phyloP scores from a whole-genome alignment of 2,888 invertebrate species.

The Leptopilina syphax region DNA sequence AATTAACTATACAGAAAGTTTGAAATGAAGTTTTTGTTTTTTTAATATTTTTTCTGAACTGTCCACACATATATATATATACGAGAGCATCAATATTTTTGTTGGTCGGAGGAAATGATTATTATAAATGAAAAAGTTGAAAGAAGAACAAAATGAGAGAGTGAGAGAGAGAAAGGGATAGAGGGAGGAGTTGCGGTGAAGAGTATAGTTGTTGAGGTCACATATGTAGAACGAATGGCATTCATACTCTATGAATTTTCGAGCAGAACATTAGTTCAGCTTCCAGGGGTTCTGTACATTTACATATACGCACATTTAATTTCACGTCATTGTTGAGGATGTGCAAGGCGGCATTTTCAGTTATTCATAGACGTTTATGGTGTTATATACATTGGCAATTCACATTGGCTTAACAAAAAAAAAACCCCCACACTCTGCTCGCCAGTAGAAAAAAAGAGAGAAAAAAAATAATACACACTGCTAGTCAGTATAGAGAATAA shows the following conservation, averaged over 20 bases:
- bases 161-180: background rate
- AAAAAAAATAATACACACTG: too few relatives aligned
- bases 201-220: background rate
- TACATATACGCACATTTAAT: conserved; percentile 46
- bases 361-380: conserved; percentile 50
- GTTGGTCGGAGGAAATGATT: background rate
- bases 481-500: too few relatives aligned
- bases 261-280: conserved; percentile 50
- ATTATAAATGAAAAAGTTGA: conserved; percentile 12
- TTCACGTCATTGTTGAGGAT: conserved; percentile 22
- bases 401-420: background rate
- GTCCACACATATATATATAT: too few relatives aligned
- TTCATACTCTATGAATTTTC: conserved; percentile 53
- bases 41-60: background rate
- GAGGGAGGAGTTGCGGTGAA: background rate
- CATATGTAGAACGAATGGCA: conserved; percentile 33
- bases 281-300: conserved; percentile 27
- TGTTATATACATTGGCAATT: background rate
- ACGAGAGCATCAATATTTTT: too few relatives aligned
- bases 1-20: background rate
- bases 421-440: background rate
- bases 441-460: too few relatives aligned
- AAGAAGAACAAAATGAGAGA: background rate
- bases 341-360: conserved; percentile 47
- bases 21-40: background rate